phyloP scores from a whole-genome alignment of 2,888 invertebrate species.

The Kuschelorhynchus macadamiae region DNA sequence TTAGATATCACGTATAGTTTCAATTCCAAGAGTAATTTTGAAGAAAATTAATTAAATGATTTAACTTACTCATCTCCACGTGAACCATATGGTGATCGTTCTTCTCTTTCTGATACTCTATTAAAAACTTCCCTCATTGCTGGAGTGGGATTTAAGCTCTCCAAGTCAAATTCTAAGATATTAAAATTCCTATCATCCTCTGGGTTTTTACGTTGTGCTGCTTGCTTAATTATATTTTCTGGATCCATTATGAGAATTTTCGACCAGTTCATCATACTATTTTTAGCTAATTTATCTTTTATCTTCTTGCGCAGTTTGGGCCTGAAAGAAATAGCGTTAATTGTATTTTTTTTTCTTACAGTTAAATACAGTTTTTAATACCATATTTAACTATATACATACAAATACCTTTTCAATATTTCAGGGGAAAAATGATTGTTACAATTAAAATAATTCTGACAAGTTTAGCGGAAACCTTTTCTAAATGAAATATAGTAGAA shows the following conservation, averaged over 20 bases:
- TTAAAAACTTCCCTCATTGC: constrained; percentile 80
- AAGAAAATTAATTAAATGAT: not conserved
- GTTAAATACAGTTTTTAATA: too few species aligned
- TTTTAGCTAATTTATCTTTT: constrained; percentile 65
- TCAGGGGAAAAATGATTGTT: too few species aligned
- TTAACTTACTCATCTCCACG: constrained; percentile 59
- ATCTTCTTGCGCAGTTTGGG: constrained; percentile 69
- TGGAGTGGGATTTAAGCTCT: constrained; percentile 76
- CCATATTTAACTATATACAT: too few species aligned
- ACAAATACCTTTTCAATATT: too few species aligned
- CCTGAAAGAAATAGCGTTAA: too few species aligned
- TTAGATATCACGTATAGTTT: too few species aligned
- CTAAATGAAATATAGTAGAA: too few species aligned
- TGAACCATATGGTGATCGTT: constrained; percentile 58
- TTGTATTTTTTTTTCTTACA: too few species aligned
- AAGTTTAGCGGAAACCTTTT: too few species aligned
- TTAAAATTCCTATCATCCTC: constrained; percentile 66
- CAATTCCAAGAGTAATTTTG: too few species aligned
- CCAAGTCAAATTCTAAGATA: constrained; percentile 68
- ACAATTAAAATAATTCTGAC: too few species aligned
- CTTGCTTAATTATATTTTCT: constrained; percentile 74
- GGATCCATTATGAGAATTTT: constrained; percentile 77
- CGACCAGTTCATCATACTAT: constrained; percentile 77
- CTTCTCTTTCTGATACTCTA: constrained; percentile 73
- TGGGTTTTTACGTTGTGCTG: constrained; percentile 67